Conservation (phyloP, 2,797 vertebrate genomes). For the Stomatorhinus walkeri region DNA sequence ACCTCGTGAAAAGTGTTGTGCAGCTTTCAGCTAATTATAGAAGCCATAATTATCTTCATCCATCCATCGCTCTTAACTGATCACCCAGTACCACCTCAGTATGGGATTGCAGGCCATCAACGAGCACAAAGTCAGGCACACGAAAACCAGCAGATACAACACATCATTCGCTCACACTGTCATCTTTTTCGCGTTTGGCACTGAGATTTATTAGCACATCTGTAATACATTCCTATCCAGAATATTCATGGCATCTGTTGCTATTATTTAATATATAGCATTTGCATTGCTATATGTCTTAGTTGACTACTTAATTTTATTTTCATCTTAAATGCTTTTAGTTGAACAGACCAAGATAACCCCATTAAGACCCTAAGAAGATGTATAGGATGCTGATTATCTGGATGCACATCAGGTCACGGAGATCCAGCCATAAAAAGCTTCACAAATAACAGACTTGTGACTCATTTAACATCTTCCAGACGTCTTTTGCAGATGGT, state of each 20-base stretch:
- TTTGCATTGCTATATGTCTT: not conserved
- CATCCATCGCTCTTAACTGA: not conserved
- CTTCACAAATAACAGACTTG: constrained; percentile 19
- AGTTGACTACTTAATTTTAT: not conserved
- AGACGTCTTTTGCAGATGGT: constrained; percentile 6
- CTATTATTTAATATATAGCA: not conserved
- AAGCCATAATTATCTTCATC: not conserved
- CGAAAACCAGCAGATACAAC: not conserved
- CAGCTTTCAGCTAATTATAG: not conserved
- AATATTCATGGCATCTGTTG: not conserved
- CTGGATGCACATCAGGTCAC: not conserved
- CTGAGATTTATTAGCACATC: not conserved
- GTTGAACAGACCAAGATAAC: not conserved
- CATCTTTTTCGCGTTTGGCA: not conserved
- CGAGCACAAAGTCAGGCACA: not conserved
- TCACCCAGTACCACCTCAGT: not conserved
- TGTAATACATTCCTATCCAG: not conserved
- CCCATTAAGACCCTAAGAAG: not conserved
- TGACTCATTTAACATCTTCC: constrained; percentile 12
- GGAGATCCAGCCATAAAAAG: constrained; percentile 2
- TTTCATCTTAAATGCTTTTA: not conserved
- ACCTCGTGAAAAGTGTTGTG: not conserved
- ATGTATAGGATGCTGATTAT: not conserved
- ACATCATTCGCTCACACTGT: not conserved
- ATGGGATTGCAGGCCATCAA: not conserved